These are phyloP conservation scores for Ptilodon capucinus DNA, from an alignment of 2,888 invertebrate genomes.

Conservation along the genomic window DNA sequence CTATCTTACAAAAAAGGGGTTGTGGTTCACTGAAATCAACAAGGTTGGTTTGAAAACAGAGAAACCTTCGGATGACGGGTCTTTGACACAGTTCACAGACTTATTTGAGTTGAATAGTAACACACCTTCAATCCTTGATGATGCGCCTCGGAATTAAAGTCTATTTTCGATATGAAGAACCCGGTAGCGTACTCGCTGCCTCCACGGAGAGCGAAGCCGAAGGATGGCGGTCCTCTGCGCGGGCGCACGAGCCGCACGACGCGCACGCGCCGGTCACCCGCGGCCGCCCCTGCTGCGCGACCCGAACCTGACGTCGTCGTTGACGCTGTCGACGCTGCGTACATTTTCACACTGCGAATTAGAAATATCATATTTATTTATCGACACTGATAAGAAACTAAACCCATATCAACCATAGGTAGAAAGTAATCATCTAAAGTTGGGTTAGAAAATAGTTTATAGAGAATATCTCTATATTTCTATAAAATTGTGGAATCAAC, in stretches of 20 bases:
- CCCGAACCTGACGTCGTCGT: slow-evolving; percentile 69
- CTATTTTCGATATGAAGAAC: slow-evolving; percentile 94
- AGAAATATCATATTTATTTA: background rate
- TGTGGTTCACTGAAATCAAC: no score
- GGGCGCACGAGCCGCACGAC: slow-evolving; percentile 71
- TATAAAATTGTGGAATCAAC: no score
- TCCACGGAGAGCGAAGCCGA: slow-evolving; percentile 92
- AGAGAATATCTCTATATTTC: no score
- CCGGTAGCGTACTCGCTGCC: slow-evolving; percentile 96
- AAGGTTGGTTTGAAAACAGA: no score
- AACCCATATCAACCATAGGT: no score
- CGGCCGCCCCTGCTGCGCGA: slow-evolving; percentile 44
- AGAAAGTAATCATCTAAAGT: no score
- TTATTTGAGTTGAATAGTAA: slow-evolving; percentile 4
- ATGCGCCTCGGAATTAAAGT: slow-evolving; percentile 93
- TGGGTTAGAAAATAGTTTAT: no score
- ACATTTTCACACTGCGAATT: slow-evolving; percentile 54
- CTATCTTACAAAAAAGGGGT: no score
- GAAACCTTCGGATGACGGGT: no score
- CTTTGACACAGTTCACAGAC: no score
- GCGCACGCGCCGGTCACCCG: slow-evolving; percentile 65
- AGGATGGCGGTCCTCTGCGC: slow-evolving; percentile 81
- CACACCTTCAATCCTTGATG: slow-evolving; percentile 92
- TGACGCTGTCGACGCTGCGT: slow-evolving; percentile 65
- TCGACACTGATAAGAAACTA: background rate